Percentiles rank a stretch among this genome's conserved stretches.
Conservation (phyloP, 92 coral and sea anemone species). For the Siderastrea siderea region DNA sequence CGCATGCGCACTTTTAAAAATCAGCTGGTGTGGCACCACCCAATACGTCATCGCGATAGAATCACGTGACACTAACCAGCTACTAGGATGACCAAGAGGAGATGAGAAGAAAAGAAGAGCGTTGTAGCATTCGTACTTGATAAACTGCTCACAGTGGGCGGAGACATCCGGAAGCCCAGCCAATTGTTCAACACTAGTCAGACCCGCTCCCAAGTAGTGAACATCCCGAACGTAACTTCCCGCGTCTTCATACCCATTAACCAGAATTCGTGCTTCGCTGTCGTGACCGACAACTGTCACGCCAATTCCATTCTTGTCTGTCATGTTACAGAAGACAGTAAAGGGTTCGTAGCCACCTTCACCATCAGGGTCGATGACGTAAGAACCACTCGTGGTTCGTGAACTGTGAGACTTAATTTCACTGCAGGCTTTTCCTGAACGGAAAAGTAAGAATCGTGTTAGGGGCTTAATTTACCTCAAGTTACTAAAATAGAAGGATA, state of each 20-base stretch:
- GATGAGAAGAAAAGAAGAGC: background rate
- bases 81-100: background rate
- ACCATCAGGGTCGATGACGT: constrained; percentile 53
- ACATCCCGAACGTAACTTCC: constrained; percentile 24
- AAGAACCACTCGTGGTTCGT: constrained; percentile 15
- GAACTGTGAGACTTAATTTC: background rate
- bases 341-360: constrained; percentile 36
- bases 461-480: too few relatives aligned
- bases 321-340: constrained; percentile 64
- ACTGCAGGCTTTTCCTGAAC: constrained; percentile 24
- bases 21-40: constrained; percentile 40
- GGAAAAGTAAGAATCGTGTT: too few relatives aligned
- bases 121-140: constrained; percentile 24
- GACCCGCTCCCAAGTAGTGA: background rate
- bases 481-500: too few relatives aligned
- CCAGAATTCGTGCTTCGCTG: constrained; percentile 38
- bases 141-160: constrained; percentile 55
- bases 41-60: constrained; percentile 45
- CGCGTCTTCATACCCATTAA: background rate
- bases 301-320: constrained; percentile 52
- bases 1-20: constrained; percentile 59
- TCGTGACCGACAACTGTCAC: constrained; percentile 67
- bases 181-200: constrained; percentile 13
- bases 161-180: background rate
- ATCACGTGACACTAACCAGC: constrained; percentile 65